These are phyloP conservation scores for Oostethus manadensis DNA, from an alignment of 2,113 vertebrate genomes.

Conservation along the genomic window DNA sequence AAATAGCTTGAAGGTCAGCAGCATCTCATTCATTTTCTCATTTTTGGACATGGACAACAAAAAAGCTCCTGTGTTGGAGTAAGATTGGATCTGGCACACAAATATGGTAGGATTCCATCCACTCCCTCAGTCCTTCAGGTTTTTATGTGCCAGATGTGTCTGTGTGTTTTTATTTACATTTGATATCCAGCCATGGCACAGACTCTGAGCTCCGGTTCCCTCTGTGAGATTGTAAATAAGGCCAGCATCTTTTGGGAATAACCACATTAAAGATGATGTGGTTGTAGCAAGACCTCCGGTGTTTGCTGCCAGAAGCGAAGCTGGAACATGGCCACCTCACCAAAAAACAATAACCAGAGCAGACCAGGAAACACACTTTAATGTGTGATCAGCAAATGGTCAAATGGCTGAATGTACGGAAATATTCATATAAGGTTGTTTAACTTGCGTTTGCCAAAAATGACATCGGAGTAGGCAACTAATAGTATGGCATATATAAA, in stretches of 20 bases:
- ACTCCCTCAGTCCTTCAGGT: conserved; percentile 24
- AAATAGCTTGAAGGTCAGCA: conserved; percentile 40
- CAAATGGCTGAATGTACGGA: too few relatives aligned
- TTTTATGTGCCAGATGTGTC: conserved; percentile 55
- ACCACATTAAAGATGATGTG: conserved; percentile 57
- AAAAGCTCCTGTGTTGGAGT: conserved; percentile 27
- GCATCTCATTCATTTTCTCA: conserved; percentile 31
- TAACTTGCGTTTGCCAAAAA: too few relatives aligned
- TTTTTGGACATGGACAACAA: conserved; percentile 33
- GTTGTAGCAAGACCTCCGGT: conserved; percentile 35
- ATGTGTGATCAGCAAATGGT: background rate
- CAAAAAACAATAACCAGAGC: conserved; percentile 30
- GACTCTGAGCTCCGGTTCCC: conserved; percentile 44
- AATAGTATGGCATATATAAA: too few relatives aligned
- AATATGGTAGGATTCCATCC: conserved; percentile 38
- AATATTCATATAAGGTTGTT: too few relatives aligned
- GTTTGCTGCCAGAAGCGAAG: conserved; percentile 47
- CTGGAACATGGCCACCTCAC: conserved; percentile 29
- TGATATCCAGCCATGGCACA: conserved; percentile 52
- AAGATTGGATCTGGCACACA: conserved; percentile 43
- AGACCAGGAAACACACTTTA: conserved; percentile 1
- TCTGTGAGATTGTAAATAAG: conserved; percentile 58
- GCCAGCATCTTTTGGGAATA: conserved; percentile 44
- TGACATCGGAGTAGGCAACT: too few relatives aligned
- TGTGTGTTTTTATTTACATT: conserved; percentile 46